Evolutionary conservation across 2,797 vertebrate genomes (phyloP).

Genomic region (Eptatretus atami): DNA sequence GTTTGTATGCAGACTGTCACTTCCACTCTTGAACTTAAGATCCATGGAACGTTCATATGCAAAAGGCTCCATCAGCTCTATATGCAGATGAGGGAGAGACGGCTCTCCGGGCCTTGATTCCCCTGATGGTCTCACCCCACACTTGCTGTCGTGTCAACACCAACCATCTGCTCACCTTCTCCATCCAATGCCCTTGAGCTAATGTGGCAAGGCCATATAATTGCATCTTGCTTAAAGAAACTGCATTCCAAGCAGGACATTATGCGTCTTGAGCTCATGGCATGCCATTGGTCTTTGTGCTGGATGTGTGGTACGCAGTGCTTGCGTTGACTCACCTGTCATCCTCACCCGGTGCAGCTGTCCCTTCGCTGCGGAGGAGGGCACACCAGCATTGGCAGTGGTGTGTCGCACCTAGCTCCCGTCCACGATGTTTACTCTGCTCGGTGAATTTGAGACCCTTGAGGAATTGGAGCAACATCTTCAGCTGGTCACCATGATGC

Average conservation of each 20-base stretch:
- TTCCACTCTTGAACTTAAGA: conserved; percentile 90
- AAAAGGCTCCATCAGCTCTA: conserved; percentile 50
- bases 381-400: conserved; percentile 25
- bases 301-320: conserved; percentile 43
- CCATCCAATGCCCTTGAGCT: conserved; percentile 22
- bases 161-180: conserved; percentile 13
- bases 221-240: conserved; percentile 84
- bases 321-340: conserved; percentile 75
- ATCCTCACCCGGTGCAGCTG: conserved; percentile 64
- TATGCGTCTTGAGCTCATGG: conserved; percentile 85
- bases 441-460: conserved; percentile 92
- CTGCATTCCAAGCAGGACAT: conserved; percentile 80
- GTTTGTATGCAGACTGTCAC: conserved; percentile 99
- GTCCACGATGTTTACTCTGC: conserved; percentile 82
- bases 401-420: conserved; percentile 31
- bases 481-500: conserved; percentile 59
- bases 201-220: conserved; percentile 41
- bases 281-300: conserved; percentile 70
- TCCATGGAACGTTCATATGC: conserved; percentile 98
- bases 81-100: conserved; percentile 10
- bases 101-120: background rate
- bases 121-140: background rate
- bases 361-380: conserved; percentile 49
- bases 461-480: conserved; percentile 72
- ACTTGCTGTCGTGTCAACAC: background rate